phyloP scores from a whole-genome alignment of 1,140 invertebrate genomes.

The Reticulitermes speratus region DNA sequence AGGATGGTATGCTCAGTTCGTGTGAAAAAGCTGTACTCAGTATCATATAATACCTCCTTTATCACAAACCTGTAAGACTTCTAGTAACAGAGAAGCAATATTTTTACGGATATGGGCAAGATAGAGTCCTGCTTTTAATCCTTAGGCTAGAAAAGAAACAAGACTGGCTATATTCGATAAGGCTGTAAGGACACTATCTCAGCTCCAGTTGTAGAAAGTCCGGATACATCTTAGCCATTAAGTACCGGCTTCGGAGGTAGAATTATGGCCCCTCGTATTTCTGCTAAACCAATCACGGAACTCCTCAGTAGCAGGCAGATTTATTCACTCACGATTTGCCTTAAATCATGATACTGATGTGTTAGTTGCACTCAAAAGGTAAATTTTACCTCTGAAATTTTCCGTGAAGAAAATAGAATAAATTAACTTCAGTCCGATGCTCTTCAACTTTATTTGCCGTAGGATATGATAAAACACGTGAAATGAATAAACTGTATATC shows the following conservation, averaged over 20 bases:
- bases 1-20: too few species aligned
- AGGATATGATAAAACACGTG: too few species aligned
- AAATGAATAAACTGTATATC: too few species aligned
- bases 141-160: neutral
- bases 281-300: too few species aligned
- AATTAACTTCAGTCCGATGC: too few species aligned
- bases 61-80: neutral
- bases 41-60: neutral
- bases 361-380: too few species aligned
- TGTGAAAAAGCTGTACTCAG: neutral
- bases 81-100: neutral
- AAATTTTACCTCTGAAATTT: too few species aligned
- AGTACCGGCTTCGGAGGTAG: neutral
- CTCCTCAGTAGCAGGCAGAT: too few species aligned
- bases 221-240: neutral
- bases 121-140: neutral
- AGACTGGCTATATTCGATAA: neutral
- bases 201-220: neutral
- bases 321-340: too few species aligned
- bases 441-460: too few species aligned
- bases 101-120: neutral
- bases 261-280: neutral
- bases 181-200: neutral
- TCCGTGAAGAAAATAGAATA: too few species aligned
- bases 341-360: too few species aligned